Evolutionary conservation across 92 coral and sea anemone species (phyloP).

Genomic region (Montipora capitata): DNA sequence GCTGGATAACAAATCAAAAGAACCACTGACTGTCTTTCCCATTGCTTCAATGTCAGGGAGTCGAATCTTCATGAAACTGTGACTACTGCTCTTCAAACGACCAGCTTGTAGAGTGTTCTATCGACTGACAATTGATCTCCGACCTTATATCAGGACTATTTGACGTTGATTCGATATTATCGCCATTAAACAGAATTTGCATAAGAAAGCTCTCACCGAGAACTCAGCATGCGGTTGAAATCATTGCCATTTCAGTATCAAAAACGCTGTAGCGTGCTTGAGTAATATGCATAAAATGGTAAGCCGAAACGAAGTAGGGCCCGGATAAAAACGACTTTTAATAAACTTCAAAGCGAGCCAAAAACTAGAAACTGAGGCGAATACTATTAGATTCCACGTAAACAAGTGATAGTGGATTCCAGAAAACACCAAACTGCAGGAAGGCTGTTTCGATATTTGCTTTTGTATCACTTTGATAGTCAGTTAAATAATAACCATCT

Average conservation of each 20-base stretch:
- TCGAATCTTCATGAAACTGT: no score
- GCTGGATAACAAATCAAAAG: neutral
- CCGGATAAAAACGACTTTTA: no score
- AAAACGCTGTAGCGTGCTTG: no score
- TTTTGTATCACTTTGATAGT: neutral
- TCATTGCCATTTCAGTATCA: no score
- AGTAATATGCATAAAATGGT: no score
- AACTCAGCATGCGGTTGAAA: no score
- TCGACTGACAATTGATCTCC: neutral
- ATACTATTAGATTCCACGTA: no score
- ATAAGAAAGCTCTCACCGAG: neutral
- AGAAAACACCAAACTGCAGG: neutral
- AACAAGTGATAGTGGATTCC: neutral
- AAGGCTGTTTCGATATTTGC: conserved; percentile 1
- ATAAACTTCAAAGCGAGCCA: no score
- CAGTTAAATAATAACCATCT: neutral
- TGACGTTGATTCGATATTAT: conserved; percentile 8
- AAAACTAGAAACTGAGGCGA: no score
- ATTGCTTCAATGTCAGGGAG: neutral
- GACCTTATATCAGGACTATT: neutral
- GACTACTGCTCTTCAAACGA: no score
- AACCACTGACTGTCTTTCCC: neutral
- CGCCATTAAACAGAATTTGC: conserved; percentile 4
- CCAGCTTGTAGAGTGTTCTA: no score
- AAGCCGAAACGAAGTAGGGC: no score